Evolutionary conservation across 2,888 invertebrate species (phyloP), one percentile per base, ranked within the genome.

Genomic region (Mythimna impura): DNA sequence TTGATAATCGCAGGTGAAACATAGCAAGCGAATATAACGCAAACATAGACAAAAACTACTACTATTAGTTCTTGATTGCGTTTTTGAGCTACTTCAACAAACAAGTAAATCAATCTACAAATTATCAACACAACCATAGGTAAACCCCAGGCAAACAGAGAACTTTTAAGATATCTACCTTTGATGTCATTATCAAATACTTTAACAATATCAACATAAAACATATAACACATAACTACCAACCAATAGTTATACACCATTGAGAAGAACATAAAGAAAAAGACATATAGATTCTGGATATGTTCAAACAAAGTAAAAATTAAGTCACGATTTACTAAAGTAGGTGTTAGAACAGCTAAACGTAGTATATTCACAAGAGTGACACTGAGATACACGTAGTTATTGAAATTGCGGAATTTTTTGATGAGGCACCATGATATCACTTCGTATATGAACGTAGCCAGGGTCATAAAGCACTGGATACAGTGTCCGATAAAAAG

Each of bases 141-240:
- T 2, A 79, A 20, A 0, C 60, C 67, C 80, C 80, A 74, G 0
- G 68, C 68, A 52, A 80, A 74, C 0, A 80, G 12, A 0, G 25
- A 25, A 10, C 73, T 68, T 8, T 25, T 58, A 4, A 73, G 30
- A 47, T 68, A 58, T 14, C 57, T 78, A 12, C 36, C 36, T 2
- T 80, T 52, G 1, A 12, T 57, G 8, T 64, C 4, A 4, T 17
- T n/a, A 17, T 25, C 2, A 9, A 78, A 80, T 1, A 78, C 64
- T 78, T 79, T 73, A 7, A 79, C 74, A 52, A 78, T 60, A 30
- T 79, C 64, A 1, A 67, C 58, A 50, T 79, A 78, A 61, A 78
- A 78, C 54, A 72, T 64, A 7, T 67, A 78, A 65, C 60, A 73
- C 66, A 72, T 72, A 0, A 78, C 64, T 4, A 78, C 47, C 3